Evolutionary conservation across 2,113 vertebrate species (phyloP).

Genomic region (Merops nubicus): DNA sequence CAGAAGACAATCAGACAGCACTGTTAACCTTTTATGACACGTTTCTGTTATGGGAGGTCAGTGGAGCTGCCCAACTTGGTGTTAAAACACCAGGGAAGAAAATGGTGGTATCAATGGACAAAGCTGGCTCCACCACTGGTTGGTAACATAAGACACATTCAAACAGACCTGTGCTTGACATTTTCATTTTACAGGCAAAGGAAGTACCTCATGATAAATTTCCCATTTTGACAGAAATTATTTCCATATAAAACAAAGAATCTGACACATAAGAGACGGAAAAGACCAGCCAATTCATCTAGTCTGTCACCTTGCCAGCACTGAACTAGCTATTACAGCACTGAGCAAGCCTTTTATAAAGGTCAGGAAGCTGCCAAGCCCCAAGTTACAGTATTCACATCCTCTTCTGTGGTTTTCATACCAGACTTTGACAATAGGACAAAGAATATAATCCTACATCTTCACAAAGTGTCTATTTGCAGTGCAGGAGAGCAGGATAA

Average conservation of each 20-base stretch:
- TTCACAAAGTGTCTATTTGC: neutral
- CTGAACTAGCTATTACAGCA: neutral
- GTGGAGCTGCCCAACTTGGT: neutral
- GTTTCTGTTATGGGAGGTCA: neutral
- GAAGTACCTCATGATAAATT: constrained; percentile 22
- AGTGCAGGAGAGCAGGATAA: neutral
- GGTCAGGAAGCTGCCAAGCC: constrained; percentile 58
- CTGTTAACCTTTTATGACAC: neutral
- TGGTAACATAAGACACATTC: neutral
- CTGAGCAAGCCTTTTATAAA: neutral
- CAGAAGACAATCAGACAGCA: rapidly evolving
- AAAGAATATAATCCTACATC: constrained; percentile 28
- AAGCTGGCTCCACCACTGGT: neutral
- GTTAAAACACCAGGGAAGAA: neutral
- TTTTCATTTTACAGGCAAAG: constrained; percentile 23
- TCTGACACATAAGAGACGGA: neutral
- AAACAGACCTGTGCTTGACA: neutral
- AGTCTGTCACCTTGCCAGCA: constrained; percentile 33
- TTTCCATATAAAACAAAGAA: constrained; percentile 62
- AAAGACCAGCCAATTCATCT: constrained; percentile 17
- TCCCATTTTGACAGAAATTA: constrained; percentile 40
- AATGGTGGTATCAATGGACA: neutral
- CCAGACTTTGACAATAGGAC: constrained; percentile 46
- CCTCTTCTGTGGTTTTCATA: constrained; percentile 47
- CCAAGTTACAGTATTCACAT: constrained; percentile 45